Percentiles rank a stretch among this genome's conserved stretches.
phyloP scores from a whole-genome alignment of 2,888 invertebrate genomes.

The Ptilodon capucinus region DNA sequence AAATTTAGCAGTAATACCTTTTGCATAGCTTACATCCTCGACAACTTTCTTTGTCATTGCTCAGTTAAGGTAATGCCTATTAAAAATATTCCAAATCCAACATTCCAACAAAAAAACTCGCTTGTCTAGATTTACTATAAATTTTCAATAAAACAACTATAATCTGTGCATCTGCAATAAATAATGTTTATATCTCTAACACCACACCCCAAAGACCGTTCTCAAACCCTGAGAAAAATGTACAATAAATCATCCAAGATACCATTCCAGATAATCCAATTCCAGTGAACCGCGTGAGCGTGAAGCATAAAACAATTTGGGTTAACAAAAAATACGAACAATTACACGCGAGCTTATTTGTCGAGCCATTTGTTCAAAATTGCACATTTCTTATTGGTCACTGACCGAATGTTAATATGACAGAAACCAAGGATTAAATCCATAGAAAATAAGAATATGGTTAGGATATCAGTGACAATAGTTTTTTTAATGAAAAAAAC shows the following conservation, averaged over 20 bases:
- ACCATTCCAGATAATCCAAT: constrained; percentile 26
- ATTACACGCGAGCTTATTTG: constrained; percentile 47
- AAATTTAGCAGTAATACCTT: too few species aligned
- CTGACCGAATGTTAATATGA: constrained; percentile 21
- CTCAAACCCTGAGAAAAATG: not conserved
- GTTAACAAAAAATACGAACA: constrained; percentile 27
- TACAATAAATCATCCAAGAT: constrained; percentile 22
- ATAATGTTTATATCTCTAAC: not conserved
- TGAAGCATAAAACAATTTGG: constrained; percentile 22
- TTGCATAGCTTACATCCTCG: too few species aligned
- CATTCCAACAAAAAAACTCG: too few species aligned
- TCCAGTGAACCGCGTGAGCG: constrained; percentile 7
- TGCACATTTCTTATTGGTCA: constrained; percentile 38
- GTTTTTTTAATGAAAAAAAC: too few species aligned
- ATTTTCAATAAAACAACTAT: not conserved
- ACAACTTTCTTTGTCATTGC: too few species aligned
- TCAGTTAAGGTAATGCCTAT: too few species aligned
- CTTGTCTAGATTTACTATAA: not conserved
- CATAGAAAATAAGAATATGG: not conserved
- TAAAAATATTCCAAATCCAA: too few species aligned
- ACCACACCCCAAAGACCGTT: not conserved
- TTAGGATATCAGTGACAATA: too few species aligned
- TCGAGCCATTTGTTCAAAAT: constrained; percentile 39
- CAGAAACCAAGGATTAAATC: not conserved
- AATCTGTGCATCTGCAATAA: not conserved